Percentiles rank a stretch among this genome's conserved stretches.
Conservation (phyloP, 2,113 vertebrate genomes). For the Lonchura striata region DNA sequence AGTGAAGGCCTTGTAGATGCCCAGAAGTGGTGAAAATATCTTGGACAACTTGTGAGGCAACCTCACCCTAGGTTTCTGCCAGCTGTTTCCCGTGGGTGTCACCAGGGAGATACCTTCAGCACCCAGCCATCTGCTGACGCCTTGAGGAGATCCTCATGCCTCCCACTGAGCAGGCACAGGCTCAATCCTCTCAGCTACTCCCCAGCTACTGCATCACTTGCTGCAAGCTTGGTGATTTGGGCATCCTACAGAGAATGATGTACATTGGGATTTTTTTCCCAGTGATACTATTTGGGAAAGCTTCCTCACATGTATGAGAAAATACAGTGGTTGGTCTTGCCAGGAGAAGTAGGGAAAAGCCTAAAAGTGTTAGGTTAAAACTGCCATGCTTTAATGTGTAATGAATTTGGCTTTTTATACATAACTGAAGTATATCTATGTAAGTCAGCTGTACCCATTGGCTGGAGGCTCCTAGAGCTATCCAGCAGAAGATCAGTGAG, state of each 20-base stretch:
- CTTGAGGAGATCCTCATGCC: neutral
- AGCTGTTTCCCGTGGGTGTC: neutral
- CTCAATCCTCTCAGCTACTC: neutral
- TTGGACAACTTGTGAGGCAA: neutral
- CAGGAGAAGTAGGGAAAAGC: neutral
- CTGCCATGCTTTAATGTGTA: neutral
- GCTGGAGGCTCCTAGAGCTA: neutral
- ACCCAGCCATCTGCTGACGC: neutral
- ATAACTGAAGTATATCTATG: neutral
- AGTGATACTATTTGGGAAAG: neutral
- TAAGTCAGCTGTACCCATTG: neutral
- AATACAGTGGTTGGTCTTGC: neutral
- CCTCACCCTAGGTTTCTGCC: neutral
- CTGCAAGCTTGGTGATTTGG: neutral
- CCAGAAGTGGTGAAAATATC: neutral
- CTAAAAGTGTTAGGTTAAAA: neutral
- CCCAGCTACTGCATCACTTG: neutral
- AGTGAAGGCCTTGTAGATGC: neutral
- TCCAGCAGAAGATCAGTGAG: neutral
- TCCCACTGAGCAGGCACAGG: neutral
- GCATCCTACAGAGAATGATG: neutral
- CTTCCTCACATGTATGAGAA: neutral
- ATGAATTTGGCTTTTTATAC: constrained; percentile 26
- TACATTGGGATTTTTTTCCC: neutral
- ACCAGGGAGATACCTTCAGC: neutral